phyloP scores from a whole-genome alignment of 2,113 vertebrate genomes.

The Calidris pygmaea region DNA sequence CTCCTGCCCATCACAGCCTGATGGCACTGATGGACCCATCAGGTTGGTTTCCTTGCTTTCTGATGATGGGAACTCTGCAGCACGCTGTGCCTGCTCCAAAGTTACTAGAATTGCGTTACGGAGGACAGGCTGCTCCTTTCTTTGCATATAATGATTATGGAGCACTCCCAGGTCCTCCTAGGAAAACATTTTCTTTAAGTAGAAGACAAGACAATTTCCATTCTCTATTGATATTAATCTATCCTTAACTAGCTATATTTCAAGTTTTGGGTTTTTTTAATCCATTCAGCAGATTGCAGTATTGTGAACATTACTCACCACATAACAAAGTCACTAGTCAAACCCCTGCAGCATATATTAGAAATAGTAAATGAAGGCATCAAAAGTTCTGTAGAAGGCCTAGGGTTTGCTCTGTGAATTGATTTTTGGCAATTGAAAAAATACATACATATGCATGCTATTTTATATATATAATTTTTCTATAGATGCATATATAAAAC shows the following conservation, averaged over 20 bases:
- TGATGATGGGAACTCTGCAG: neutral
- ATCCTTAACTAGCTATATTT: neutral
- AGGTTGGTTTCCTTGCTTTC: neutral
- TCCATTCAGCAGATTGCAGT: neutral
- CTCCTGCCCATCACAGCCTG: neutral
- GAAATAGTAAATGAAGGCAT: constrained; percentile 19
- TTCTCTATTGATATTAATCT: neutral
- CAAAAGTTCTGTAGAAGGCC: neutral
- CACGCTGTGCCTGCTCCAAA: neutral
- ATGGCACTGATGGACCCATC: neutral
- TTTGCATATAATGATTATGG: neutral
- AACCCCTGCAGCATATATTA: constrained; percentile 3
- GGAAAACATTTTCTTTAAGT: neutral
- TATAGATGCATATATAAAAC: neutral
- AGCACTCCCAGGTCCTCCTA: neutral
- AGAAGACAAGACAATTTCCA: neutral
- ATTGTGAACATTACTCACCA: neutral
- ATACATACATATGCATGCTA: neutral
- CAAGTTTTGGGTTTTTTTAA: neutral
- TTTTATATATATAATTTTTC: neutral
- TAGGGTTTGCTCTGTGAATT: neutral
- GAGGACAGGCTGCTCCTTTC: neutral
- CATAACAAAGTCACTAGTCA: neutral
- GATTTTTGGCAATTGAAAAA: constrained; percentile 31
- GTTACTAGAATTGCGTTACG: fast-evolving